These are phyloP conservation scores for Cossypha polioptera DNA, from an alignment of 2,797 vertebrate genomes.

Conservation along the genomic window DNA sequence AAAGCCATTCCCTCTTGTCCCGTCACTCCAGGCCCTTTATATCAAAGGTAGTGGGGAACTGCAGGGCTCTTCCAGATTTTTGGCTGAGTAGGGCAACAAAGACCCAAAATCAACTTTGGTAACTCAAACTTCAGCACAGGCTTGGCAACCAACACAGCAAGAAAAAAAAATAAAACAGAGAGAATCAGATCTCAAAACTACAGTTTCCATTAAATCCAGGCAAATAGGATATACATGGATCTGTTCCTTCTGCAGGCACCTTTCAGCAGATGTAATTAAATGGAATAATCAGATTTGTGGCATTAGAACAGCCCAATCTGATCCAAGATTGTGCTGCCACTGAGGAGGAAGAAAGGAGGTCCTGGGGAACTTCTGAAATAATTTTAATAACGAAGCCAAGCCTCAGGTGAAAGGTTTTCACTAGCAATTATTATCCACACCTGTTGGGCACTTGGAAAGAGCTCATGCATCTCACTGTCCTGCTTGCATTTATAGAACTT, in stretches of 20 bases:
- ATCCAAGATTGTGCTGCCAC: background rate
- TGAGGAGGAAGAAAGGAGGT: background rate
- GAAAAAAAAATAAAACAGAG: background rate
- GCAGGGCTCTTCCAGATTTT: background rate
- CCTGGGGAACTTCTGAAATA: background rate
- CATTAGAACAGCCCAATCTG: background rate
- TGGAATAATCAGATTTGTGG: background rate
- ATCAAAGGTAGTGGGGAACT: background rate
- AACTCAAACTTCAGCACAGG: background rate
- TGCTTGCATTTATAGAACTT: slow-evolving; percentile 3
- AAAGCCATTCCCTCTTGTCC: background rate
- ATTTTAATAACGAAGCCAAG: background rate
- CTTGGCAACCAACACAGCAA: background rate
- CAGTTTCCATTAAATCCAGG: background rate
- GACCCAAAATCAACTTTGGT: background rate
- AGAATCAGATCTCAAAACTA: background rate
- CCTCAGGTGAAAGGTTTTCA: background rate
- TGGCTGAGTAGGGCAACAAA: background rate
- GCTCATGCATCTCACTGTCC: background rate
- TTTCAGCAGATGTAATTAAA: background rate
- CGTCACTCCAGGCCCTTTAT: background rate
- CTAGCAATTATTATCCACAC: background rate
- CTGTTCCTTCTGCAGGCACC: background rate
- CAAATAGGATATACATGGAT: accelerated
- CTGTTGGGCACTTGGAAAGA: background rate